Evolutionary conservation across 2,888 invertebrate species (phyloP), one percentile per base, ranked within the genome.

Genomic region (Byasa hedistus): DNA sequence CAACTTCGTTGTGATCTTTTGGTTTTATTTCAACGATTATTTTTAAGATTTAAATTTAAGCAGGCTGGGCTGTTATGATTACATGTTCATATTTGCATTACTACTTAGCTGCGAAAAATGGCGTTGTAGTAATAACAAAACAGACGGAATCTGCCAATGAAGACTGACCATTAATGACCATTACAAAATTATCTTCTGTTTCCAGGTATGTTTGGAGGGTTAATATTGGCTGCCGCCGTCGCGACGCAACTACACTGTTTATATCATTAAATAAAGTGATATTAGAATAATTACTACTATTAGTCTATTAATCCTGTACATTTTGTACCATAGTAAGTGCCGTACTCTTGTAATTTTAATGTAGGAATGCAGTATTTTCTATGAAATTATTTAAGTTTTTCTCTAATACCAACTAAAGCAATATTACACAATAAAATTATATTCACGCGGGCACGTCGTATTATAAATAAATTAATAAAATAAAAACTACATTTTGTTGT

Each of bases 191-290:
- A 2, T 17, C 17, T 44, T 44, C 60, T 21, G n/a, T 67, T 82
- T 82, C 62, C 86, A 91, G 91, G 82, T 82, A 75, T 77, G 75
- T 73, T 81, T 72, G 77, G 79, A 73, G 73, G 79, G 75, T 77
- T 82, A 76, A 75, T 86, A 80, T 82, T 90, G 75, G 69, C 83
- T 72, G 78, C 79, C 75, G 73, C 81, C 72, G 73, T 80, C 71
- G 76, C 80, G 76, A 73, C 78, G 72, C 83, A 84, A 73, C 81
- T 89, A 73, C 81, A 84, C 80, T 63, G 62, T 78, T 78, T 89
- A 84, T 89, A 88, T 89, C 86, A 89, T 87, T 88, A 87, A 84
- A 83, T 86, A 84, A 89, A 90, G 91, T 91, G 91, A 91, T 91
- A 91, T 85, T 91, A 91, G 91, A 83, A 73, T 89, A 84, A 84